Percentiles rank a stretch among this genome's conserved stretches.
Conservation (phyloP, 1,140 invertebrate genomes). For the Eupeodes corollae region DNA sequence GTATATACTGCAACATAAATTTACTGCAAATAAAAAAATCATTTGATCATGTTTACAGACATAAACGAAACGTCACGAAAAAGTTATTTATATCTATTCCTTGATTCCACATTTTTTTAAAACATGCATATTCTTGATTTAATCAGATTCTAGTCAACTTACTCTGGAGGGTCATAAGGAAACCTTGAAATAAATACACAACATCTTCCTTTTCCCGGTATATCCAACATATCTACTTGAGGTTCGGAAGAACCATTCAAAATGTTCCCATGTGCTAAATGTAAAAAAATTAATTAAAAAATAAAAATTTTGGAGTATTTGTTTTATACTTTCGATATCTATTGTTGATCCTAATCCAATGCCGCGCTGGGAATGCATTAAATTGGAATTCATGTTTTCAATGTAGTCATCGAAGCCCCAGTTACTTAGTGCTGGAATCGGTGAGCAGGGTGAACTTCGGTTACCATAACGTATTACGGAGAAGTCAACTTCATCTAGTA, state of each 20-base stretch:
- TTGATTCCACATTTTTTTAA: too few relatives aligned
- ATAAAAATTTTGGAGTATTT: neutral
- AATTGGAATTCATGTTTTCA: constrained; percentile 45
- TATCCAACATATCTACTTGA: constrained; percentile 83
- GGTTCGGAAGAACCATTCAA: constrained; percentile 33
- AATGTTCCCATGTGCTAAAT: constrained; percentile 23
- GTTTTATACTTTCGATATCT: constrained; percentile 43
- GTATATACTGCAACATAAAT: too few relatives aligned
- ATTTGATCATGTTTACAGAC: too few relatives aligned
- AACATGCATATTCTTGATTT: too few relatives aligned
- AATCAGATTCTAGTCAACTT: constrained; percentile 29
- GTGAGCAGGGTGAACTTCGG: constrained; percentile 50
- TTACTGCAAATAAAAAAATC: too few relatives aligned
- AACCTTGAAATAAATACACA: constrained; percentile 90
- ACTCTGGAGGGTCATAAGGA: constrained; percentile 81
- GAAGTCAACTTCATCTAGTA: constrained; percentile 55
- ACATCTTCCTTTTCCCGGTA: constrained; percentile 83
- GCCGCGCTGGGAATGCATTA: constrained; percentile 45
- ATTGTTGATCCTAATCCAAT: constrained; percentile 40
- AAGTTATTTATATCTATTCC: too few relatives aligned
- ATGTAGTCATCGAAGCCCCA: constrained; percentile 51
- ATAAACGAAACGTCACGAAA: too few relatives aligned
- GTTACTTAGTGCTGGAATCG: constrained; percentile 41
- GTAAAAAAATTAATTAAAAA: neutral
- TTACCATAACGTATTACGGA: constrained; percentile 46